Evolutionary conservation across 2,797 vertebrate species (phyloP), one percentile per base, ranked within the genome.

Genomic region (Sardinella longiceps): DNA sequence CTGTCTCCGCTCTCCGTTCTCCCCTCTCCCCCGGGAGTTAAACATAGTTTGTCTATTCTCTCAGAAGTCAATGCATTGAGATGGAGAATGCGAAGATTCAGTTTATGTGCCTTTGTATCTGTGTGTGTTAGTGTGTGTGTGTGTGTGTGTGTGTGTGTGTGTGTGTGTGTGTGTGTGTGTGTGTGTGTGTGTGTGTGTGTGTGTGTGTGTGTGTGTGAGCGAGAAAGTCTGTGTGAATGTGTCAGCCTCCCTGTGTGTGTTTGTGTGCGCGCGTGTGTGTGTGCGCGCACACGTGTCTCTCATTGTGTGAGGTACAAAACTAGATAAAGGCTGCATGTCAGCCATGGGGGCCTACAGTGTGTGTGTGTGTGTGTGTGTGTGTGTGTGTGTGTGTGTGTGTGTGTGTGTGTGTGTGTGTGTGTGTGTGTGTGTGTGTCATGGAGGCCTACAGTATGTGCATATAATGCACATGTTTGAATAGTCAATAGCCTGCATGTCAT

Each of bases 231-330:
- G 60, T 58, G 56, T 58, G 56, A 2, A 23, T 58, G 10, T 58
- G 10, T 58, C 6, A 6, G 56, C 9, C 20, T 58, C 20, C 9
- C 20, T 50, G 50, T 33, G 23, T 84, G 45, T 53, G 86, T 77
- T 83, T 82, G 81, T 85, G 51, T 48, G 45, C 83, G 48, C 83
- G 37, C 85, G 87, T 37, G 37, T n/a, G n/a, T n/a, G n/a, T n/a
- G n/a, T n/a, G n/a, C n/a, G n/a, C n/a, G n/a, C n/a, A n/a, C n/a
- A n/a, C n/a, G 30, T 70, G 63, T 70, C 1, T 70, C 7, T 70
- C 11, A 12, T 1, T 63, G 37, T n/a, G 56, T 9, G 80, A 82
- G 43, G 18, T 20, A 46, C 11, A 3, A 3, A 11, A 9, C 10
- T 63, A n/a, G 25, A 63, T 25, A 30, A 12, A 0, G 25, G 6